Base-by-base conservation (phyloP, 2,797 vertebrate species). In the Rhabdophis nuchalis region DNA sequence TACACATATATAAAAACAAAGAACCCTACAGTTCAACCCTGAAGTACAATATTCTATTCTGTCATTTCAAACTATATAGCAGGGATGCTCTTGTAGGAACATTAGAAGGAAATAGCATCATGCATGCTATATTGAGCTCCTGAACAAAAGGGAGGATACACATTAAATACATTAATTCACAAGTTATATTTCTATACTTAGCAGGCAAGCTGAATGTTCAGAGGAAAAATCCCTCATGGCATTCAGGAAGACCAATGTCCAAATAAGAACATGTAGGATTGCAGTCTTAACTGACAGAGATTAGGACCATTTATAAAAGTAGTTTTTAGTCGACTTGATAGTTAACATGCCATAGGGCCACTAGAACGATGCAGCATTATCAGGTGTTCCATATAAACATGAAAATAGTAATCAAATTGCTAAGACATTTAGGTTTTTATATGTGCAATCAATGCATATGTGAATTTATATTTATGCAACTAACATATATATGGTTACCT, bases 271-370 rank as follows among this genome's bases (percentile, higher is more conserved):
- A 36, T 72, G 13, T 53, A 85, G 46, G 25, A 52, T 14, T 53
- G 25, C 27, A 52, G 11, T 52, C 50, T 85, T 85, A 72, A 36
- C 68, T 20, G 7, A 9, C 32, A 2, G 0, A 36, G 3, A 20
- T 72, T 72, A 29, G 41, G 92, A 52, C 92, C 8, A 4, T 87
- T 72, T 91, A 2, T 82, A 72, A 72, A 36, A 72, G 7, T 93
- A 86, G 58, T 57, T 93, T 27, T 12, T 27, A 29, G 3, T 93
- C 41, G 60, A 77, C 91, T 87, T 93, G 92, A 93, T 90, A 86
- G n/a, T n/a, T n/a, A n/a, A n/a, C n/a, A n/a, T n/a, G n/a, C n/a
- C n/a, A n/a, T 50, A 77, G 92, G 27, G 53, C 27, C 82, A 87
- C 36, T 88, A 86, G 58, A 92, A 41, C 3, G n/a, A 56, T 14